A percentile compares a stretch with the other conserved stretches of the same genome.
Evolutionary conservation across 2,113 vertebrate genomes (phyloP).

Genomic region (Sterrhoptilus dennistouni): DNA sequence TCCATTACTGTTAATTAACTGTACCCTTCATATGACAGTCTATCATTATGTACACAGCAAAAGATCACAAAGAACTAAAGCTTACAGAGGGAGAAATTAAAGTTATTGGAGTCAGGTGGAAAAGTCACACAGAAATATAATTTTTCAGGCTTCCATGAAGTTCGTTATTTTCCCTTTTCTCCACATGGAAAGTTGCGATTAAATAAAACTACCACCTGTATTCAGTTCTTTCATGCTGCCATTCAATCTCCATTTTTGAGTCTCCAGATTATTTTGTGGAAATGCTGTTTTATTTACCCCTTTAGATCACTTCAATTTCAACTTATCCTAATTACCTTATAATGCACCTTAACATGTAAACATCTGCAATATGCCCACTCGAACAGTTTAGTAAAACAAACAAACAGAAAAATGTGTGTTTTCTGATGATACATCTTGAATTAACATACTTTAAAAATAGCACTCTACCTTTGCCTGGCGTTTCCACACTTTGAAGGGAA

Average conservation of each 20-base stretch:
- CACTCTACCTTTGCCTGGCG: slow-evolving; percentile 13
- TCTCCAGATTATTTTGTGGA: neutral
- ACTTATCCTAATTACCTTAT: neutral
- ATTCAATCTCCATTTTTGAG: neutral
- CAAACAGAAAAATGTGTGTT: neutral
- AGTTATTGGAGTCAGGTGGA: neutral
- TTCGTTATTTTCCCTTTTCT: neutral
- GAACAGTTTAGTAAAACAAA: neutral
- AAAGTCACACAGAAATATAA: neutral
- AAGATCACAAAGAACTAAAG: neutral
- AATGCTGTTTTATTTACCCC: neutral
- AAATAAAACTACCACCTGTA: neutral
- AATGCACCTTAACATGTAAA: neutral
- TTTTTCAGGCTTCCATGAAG: neutral
- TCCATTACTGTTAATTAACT: neutral
- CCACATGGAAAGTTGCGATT: neutral
- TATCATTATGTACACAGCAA: neutral
- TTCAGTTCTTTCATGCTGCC: neutral
- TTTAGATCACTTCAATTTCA: neutral
- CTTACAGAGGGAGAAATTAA: neutral
- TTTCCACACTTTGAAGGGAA: neutral
- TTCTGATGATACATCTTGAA: neutral
- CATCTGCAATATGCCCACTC: neutral
- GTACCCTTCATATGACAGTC: neutral
- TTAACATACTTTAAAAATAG: neutral